Evolutionary conservation across 1,140 invertebrate species (phyloP).

Genomic region (Aethina tumida): DNA sequence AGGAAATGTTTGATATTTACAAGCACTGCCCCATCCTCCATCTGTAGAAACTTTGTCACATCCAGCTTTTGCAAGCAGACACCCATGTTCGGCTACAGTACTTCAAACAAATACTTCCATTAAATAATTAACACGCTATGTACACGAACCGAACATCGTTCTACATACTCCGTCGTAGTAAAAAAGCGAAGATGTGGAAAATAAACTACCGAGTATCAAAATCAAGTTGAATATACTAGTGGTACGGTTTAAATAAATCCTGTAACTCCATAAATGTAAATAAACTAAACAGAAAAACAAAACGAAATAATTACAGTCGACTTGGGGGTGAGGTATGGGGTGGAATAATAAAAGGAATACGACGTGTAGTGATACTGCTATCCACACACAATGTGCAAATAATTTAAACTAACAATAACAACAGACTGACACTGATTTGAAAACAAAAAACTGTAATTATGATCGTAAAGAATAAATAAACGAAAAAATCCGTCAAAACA

Average conservation of each 20-base stretch:
- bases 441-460: no score
- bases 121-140: conserved; percentile 2
- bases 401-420: no score
- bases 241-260: conserved; percentile 1
- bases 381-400: no score
- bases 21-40: no score
- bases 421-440: no score
- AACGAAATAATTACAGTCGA: not conserved
- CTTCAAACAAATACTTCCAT: conserved; percentile 6
- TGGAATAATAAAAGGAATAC: no score
- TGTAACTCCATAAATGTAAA: not conserved
- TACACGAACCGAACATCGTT: conserved; percentile 9
- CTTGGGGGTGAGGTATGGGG: no score
- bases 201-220: conserved; percentile 13
- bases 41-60: conserved; percentile 21
- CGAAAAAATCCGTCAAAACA: no score
- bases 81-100: conserved; percentile 6
- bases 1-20: no score
- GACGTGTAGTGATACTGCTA: no score
- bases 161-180: conserved; percentile 8
- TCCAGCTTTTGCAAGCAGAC: conserved; percentile 16
- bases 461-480: no score
- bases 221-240: conserved; percentile 20
- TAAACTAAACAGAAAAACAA: not conserved
- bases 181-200: conserved; percentile 18